Conservation (phyloP, 2,888 invertebrate species). For the Stenodema calcarata region DNA sequence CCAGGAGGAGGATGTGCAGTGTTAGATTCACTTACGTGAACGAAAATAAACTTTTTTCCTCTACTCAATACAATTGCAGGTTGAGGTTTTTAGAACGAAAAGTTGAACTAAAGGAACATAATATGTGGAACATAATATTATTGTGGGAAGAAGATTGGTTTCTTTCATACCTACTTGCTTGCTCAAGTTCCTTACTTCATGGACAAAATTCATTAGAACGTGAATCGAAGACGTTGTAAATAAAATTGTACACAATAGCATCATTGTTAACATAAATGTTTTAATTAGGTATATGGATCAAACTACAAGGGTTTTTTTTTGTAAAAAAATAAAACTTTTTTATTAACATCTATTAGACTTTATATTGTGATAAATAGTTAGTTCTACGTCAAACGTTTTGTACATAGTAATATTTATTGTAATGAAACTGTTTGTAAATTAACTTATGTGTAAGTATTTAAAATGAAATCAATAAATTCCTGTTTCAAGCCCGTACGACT, state of each 20-base stretch:
- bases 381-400: conserved; percentile 8
- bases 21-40: neutral
- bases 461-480: conserved; percentile 18
- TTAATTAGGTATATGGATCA: neutral
- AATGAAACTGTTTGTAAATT: neutral
- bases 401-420: conserved; percentile 3
- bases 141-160: neutral
- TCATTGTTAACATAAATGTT: neutral
- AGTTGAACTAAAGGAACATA: neutral
- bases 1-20: conserved; percentile 40
- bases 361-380: conserved; percentile 18
- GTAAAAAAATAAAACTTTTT: neutral
- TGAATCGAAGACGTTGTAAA: neutral
- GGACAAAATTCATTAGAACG: neutral
- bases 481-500: neutral
- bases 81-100: neutral
- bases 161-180: neutral
- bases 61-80: neutral
- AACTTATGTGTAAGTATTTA: conserved; percentile 29
- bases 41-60: neutral
- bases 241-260: neutral
- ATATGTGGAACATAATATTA: neutral
- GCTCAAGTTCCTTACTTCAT: conserved; percentile 22
- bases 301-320: neutral
- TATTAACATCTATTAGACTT: neutral